Conservation (phyloP, 2,888 invertebrate genomes). For the Teleogryllus oceanicus region DNA sequence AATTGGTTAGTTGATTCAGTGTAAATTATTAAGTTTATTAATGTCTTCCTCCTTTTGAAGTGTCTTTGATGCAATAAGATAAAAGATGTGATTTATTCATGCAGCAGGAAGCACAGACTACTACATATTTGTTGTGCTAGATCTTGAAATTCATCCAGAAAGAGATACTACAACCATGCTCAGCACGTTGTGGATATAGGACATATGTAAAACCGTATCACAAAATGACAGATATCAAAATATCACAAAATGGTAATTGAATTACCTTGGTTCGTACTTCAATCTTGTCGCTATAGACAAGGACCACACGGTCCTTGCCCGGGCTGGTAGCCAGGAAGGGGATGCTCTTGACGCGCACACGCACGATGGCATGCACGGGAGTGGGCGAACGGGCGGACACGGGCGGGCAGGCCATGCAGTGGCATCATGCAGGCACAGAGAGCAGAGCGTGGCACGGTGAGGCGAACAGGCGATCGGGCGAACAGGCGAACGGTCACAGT, state of each 20-base stretch:
- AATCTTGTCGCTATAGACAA: slow-evolving; percentile 54
- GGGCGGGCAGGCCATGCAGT: slow-evolving; percentile 37
- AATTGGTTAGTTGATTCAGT: no score
- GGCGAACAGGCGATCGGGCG: slow-evolving; percentile 35
- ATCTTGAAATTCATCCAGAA: no score
- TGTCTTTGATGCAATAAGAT: no score
- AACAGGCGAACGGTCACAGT: slow-evolving; percentile 33
- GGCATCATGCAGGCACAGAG: slow-evolving; percentile 34
- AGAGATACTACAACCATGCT: not conserved
- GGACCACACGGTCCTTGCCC: slow-evolving; percentile 53
- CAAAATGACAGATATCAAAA: slow-evolving; percentile 25
- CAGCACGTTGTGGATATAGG: not conserved
- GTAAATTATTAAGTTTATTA: no score
- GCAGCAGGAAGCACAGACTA: no score
- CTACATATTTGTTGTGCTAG: no score
- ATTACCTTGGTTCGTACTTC: slow-evolving; percentile 53
- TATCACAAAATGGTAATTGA: slow-evolving; percentile 34
- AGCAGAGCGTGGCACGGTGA: slow-evolving; percentile 27
- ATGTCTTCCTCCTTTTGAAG: no score
- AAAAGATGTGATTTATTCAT: no score
- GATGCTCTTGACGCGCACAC: slow-evolving; percentile 45
- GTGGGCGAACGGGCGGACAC: slow-evolving; percentile 36
- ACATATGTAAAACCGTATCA: slow-evolving; percentile 19
- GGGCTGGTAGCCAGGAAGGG: slow-evolving; percentile 51
- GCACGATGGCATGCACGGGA: slow-evolving; percentile 37